Evolutionary conservation across 2,113 vertebrate genomes (phyloP).

Genomic region (Calcarius ornatus): DNA sequence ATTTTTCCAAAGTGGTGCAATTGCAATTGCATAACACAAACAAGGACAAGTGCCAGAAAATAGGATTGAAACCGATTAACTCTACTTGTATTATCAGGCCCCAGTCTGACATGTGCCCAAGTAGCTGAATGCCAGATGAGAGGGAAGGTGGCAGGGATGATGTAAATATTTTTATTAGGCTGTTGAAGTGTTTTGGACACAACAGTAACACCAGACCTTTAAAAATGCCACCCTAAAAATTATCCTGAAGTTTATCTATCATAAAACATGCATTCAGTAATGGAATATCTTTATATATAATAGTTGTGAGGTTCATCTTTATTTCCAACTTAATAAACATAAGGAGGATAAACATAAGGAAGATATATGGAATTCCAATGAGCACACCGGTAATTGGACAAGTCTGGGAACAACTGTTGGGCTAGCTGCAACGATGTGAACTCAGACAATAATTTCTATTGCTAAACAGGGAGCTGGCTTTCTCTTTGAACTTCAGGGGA

Average conservation of each 20-base stretch:
- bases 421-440: constrained; percentile 35
- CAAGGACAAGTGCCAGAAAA: neutral
- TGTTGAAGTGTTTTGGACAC: constrained; percentile 15
- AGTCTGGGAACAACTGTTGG: neutral
- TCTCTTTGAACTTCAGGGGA: constrained; percentile 51
- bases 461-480: constrained; percentile 16
- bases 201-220: neutral
- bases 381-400: neutral
- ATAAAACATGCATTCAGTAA: neutral
- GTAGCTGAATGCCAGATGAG: constrained; percentile 4
- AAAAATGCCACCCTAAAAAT: neutral
- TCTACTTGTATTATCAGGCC: constrained; percentile 46
- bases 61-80: neutral
- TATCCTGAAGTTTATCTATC: neutral
- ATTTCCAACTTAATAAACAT: neutral
- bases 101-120: neutral
- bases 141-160: neutral
- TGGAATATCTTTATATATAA: neutral
- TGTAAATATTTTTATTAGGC: constrained; percentile 3
- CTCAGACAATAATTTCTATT: constrained; percentile 11
- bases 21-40: constrained; percentile 26
- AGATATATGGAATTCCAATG: neutral
- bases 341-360: neutral
- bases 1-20: constrained; percentile 19
- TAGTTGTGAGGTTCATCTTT: neutral